Conservation (phyloP, 2,113 vertebrate species). For the Amphiprion percula region DNA sequence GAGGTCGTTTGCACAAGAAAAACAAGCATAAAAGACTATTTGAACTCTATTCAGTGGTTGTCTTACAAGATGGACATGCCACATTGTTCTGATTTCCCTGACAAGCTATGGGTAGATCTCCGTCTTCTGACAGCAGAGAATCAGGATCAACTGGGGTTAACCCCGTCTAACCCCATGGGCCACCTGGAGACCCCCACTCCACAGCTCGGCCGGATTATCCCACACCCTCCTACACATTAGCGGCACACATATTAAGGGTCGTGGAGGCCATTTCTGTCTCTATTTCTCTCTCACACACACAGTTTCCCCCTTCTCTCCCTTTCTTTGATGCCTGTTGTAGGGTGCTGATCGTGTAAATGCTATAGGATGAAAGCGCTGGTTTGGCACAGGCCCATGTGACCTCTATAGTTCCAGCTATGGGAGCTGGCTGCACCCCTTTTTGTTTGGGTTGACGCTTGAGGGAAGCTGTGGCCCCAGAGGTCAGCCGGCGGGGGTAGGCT, state of each 20-base stretch:
- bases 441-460: constrained; percentile 68
- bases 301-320: neutral
- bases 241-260: constrained; percentile 49
- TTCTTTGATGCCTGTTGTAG: constrained; percentile 45
- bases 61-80: constrained; percentile 37
- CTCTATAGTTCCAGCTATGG: constrained; percentile 49
- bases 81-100: constrained; percentile 64
- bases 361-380: constrained; percentile 61
- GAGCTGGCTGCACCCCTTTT: constrained; percentile 60
- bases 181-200: constrained; percentile 71
- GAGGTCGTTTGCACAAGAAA: neutral
- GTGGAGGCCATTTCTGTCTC: constrained; percentile 38
- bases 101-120: constrained; percentile 54
- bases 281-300: constrained; percentile 8
- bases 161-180: constrained; percentile 66
- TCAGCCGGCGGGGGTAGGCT: constrained; percentile 59
- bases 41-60: neutral
- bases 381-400: constrained; percentile 51
- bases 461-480: constrained; percentile 67
- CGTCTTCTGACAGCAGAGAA: constrained; percentile 61
- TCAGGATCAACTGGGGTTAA: constrained; percentile 78
- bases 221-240: constrained; percentile 58
- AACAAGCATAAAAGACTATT: constrained; percentile 21
- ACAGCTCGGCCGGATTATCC: constrained; percentile 66
- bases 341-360: constrained; percentile 63